Percentiles rank a stretch among this genome's conserved stretches.
These are phyloP conservation scores for Halcyon senegalensis DNA, from an alignment of 2,113 vertebrate genomes.

Conservation along the genomic window DNA sequence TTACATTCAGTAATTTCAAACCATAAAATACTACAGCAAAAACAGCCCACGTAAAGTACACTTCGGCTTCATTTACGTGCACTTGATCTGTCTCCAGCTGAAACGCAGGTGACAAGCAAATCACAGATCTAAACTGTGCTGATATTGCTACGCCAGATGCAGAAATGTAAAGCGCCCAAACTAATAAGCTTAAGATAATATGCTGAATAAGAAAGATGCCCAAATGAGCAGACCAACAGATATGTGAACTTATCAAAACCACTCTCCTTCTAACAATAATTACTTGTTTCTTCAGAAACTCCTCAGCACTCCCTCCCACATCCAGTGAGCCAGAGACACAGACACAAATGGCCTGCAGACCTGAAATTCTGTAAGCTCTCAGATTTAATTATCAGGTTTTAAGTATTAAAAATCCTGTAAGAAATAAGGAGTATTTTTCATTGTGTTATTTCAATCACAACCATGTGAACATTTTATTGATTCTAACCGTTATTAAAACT, in stretches of 20 bases:
- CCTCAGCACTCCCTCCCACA: neutral
- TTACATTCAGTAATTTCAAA: constrained; percentile 74
- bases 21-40: constrained; percentile 70
- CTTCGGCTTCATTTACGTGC: constrained; percentile 74
- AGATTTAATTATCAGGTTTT: constrained; percentile 28
- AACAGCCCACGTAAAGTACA: constrained; percentile 72
- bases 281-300: constrained; percentile 60
- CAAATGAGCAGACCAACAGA: constrained; percentile 49
- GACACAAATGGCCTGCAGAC: neutral
- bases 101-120: constrained; percentile 78
- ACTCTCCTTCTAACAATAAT: constrained; percentile 67
- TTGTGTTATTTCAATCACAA: neutral
- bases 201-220: constrained; percentile 76
- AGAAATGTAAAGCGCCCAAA: constrained; percentile 71
- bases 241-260: constrained; percentile 49
- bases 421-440: constrained; percentile 25
- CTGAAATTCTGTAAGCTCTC: constrained; percentile 11
- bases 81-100: constrained; percentile 74
- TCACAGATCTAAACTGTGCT: constrained; percentile 70
- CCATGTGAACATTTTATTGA: neutral
- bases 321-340: neutral
- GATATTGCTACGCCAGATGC: constrained; percentile 60
- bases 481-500: constrained; percentile 28
- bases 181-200: constrained; percentile 73
- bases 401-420: constrained; percentile 23